These are phyloP conservation scores for Leptopilina myrica DNA, from an alignment of 2,888 invertebrate genomes.

Conservation along the genomic window DNA sequence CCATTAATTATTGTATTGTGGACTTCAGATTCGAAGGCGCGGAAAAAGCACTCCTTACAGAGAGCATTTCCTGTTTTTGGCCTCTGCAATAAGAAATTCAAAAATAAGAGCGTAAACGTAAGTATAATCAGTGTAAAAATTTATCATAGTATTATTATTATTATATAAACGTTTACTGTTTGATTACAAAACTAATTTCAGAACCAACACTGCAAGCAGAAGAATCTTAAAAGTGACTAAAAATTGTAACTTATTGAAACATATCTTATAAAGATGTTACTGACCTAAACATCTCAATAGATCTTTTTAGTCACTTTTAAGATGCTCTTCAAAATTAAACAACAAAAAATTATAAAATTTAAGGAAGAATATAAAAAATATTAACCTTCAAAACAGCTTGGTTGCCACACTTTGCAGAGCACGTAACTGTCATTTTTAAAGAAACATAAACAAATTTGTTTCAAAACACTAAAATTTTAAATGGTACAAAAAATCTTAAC, in stretches of 20 bases:
- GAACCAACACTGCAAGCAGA: no score
- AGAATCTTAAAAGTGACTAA: no score
- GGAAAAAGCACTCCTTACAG: constrained; percentile 96
- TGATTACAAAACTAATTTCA: no score
- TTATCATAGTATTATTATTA: no score
- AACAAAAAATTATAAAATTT: no score
- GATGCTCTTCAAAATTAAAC: no score
- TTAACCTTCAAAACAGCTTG: constrained; percentile 38
- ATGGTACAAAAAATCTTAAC: no score
- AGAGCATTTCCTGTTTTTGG: constrained; percentile 94
- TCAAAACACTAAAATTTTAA: no score
- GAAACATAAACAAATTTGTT: no score
- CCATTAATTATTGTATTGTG: constrained; percentile 92
- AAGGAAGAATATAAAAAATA: constrained; percentile 17
- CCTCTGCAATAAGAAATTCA: constrained; percentile 79
- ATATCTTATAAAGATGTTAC: background rate
- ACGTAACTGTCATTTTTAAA: constrained; percentile 30
- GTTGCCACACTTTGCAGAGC: constrained; percentile 10
- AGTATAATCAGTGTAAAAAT: no score
- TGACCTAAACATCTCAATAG: background rate
- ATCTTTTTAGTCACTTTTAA: background rate
- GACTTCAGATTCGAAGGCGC: constrained; percentile 95
- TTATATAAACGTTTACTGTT: no score
- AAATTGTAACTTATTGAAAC: background rate
- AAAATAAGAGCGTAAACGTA: no score